A percentile compares a stretch with the other conserved stretches of the same genome.
Evolutionary conservation across 53 echinoderm and acorn worm genomes (phyloP).

Genomic region (Paelopatides confundens): DNA sequence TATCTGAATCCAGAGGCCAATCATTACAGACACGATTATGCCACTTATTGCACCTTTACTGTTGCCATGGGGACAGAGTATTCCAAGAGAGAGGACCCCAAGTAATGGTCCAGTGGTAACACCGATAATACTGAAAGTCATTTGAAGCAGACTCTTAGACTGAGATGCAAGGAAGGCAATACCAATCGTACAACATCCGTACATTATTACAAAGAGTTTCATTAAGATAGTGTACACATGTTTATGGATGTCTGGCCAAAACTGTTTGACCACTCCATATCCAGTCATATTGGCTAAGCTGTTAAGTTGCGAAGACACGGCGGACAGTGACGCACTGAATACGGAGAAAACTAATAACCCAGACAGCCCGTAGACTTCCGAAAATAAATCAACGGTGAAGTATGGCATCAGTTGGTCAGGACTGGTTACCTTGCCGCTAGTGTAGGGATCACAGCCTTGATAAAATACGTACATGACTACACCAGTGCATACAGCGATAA

Average conservation of each 20-base stretch:
- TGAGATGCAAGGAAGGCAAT: background rate
- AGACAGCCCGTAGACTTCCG: slow-evolving; percentile 20
- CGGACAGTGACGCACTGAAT: slow-evolving; percentile 27
- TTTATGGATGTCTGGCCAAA: background rate
- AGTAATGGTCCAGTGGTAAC: slow-evolving; percentile 22
- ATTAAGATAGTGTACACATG: background rate
- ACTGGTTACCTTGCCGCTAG: slow-evolving; percentile 14
- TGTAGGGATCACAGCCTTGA: slow-evolving; percentile 29
- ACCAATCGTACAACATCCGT: slow-evolving; percentile 4
- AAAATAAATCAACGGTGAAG: slow-evolving; percentile 32
- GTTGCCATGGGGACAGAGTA: slow-evolving; percentile 13
- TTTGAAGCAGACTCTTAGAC: slow-evolving; percentile 27
- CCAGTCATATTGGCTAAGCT: slow-evolving; percentile 9
- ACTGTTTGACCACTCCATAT: background rate
- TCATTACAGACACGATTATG: slow-evolving; percentile 6
- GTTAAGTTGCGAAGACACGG: slow-evolving; percentile 14
- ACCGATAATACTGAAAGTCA: background rate
- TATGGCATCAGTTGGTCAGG: slow-evolving; percentile 38
- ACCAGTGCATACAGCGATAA: slow-evolving; percentile 16
- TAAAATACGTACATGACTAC: slow-evolving; percentile 32
- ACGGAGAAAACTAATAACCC: slow-evolving; percentile 18
- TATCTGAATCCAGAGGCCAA: slow-evolving; percentile 6
- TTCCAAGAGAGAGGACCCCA: slow-evolving; percentile 14
- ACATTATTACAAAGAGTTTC: slow-evolving; percentile 1
- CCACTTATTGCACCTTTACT: slow-evolving; percentile 29